phyloP scores from a whole-genome alignment of 2,797 vertebrate genomes.

The Ceryle rudis region DNA sequence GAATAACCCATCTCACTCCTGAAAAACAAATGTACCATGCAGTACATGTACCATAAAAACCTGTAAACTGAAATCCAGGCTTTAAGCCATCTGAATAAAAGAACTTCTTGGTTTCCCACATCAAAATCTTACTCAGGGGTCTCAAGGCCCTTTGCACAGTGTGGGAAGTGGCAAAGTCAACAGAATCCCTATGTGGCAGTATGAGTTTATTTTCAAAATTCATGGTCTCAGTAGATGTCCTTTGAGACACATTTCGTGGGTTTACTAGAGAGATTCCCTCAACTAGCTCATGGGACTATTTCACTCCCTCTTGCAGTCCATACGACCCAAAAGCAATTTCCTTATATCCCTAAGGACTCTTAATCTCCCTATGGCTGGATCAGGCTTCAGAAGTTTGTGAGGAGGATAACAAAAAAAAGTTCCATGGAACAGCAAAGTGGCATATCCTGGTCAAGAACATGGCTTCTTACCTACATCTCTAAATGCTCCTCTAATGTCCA shows the following conservation, averaged over 20 bases:
- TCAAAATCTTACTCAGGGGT: neutral
- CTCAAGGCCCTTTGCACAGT: neutral
- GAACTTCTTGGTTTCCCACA: constrained; percentile 14
- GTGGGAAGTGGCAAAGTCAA: constrained; percentile 35
- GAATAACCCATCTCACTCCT: constrained; percentile 36
- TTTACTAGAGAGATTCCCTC: neutral
- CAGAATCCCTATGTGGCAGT: neutral
- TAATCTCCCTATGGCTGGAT: neutral
- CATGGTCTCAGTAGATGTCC: neutral
- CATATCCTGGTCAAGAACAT: neutral
- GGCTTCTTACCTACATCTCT: neutral
- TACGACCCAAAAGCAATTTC: neutral
- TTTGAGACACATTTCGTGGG: neutral
- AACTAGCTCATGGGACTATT: neutral
- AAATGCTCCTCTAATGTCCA: neutral
- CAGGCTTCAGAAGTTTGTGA: neutral
- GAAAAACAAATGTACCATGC: neutral
- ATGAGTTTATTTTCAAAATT: constrained; percentile 3
- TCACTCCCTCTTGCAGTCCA: neutral
- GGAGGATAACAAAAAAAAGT: neutral
- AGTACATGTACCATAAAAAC: neutral
- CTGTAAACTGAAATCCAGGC: constrained; percentile 12
- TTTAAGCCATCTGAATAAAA: constrained; percentile 26
- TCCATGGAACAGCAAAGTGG: neutral
- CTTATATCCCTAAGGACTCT: neutral